These are phyloP conservation scores for Dolichallabes microphthalmus DNA, from an alignment of 2,113 vertebrate genomes.

Conservation along the genomic window DNA sequence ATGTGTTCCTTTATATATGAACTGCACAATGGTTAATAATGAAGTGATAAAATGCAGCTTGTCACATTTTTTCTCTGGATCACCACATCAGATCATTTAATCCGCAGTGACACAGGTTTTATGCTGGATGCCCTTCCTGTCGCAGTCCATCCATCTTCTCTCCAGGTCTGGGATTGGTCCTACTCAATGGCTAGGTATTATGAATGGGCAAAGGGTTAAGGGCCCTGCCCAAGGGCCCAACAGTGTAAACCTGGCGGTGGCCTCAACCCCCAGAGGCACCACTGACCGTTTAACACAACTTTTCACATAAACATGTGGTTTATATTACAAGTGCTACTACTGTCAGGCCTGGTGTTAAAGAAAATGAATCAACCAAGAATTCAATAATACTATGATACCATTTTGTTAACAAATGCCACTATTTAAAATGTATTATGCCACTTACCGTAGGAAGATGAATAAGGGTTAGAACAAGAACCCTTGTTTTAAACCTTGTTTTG, in stretches of 20 bases:
- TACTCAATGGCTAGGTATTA: too few species aligned
- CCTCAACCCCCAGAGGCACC: too few species aligned
- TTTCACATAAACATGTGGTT: neutral
- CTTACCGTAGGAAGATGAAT: neutral
- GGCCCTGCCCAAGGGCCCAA: too few species aligned
- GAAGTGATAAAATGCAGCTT: neutral
- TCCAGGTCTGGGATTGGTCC: too few species aligned
- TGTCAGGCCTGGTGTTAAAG: neutral
- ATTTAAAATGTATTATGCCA: neutral
- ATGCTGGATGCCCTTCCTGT: too few species aligned
- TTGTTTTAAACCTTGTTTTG: too few species aligned
- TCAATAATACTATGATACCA: neutral
- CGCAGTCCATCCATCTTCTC: too few species aligned
- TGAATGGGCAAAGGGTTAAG: too few species aligned
- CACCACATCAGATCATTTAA: too few species aligned
- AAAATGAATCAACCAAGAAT: neutral
- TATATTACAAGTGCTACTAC: neutral
- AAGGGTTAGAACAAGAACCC: neutral
- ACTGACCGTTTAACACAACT: neutral
- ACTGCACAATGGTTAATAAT: neutral
- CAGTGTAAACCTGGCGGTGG: too few species aligned
- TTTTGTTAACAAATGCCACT: neutral
- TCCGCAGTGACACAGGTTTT: too few species aligned
- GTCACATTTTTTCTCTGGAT: neutral
- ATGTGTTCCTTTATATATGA: neutral